Evolutionary conservation across 2,888 invertebrate species (phyloP).

Genomic region (Clunio marinus): DNA sequence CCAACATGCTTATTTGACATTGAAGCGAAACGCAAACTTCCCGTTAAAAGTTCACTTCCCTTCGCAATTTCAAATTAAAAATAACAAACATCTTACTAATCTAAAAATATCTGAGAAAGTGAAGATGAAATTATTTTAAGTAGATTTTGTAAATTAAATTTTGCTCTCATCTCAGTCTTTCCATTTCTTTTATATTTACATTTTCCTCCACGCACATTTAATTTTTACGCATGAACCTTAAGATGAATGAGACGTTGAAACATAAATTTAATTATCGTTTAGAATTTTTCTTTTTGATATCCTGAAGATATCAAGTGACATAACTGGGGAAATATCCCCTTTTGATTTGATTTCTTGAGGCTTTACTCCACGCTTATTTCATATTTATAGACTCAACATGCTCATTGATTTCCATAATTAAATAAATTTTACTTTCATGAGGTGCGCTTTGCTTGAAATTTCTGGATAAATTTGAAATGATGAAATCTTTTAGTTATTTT

Average conservation of each 20-base stretch:
- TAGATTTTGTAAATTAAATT: neutral
- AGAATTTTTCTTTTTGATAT: neutral
- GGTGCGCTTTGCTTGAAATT: neutral
- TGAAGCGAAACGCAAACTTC: neutral
- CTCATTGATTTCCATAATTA: slow-evolving; percentile 19
- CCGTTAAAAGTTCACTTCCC: neutral
- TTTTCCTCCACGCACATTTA: slow-evolving; percentile 28
- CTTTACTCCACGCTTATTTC: neutral
- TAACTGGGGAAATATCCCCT: too few relatives aligned
- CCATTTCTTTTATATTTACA: neutral
- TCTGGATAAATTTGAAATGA: too few relatives aligned
- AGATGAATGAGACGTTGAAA: neutral
- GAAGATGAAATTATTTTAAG: neutral
- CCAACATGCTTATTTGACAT: neutral
- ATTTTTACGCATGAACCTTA: slow-evolving; percentile 14
- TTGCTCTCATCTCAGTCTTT: neutral
- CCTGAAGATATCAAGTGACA: neutral
- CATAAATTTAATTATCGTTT: neutral
- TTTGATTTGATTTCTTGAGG: too few relatives aligned
- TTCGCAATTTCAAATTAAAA: neutral
- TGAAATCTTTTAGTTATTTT: neutral
- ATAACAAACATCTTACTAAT: too few relatives aligned
- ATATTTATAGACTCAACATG: slow-evolving; percentile 8
- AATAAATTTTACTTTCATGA: slow-evolving; percentile 22
- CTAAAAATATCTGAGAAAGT: neutral